Evolutionary conservation across 2,113 vertebrate species (phyloP), one percentile per base, ranked within the genome.

Genomic region (Holacanthus passer): DNA sequence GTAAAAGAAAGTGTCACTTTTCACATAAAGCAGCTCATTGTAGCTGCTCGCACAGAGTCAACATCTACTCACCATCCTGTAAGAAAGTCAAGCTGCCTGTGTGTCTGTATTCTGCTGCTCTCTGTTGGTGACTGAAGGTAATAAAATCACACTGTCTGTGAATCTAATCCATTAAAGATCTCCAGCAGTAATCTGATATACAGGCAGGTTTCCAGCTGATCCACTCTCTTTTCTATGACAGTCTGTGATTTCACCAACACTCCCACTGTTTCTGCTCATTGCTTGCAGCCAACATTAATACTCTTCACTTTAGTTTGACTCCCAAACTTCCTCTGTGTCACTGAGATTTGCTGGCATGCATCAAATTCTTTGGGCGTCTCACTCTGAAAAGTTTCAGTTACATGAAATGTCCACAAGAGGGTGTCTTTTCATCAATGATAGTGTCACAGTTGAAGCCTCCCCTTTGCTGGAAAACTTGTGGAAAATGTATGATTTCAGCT

Each of bases 91-190:
- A 43, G 24, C 24, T 43, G 41, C 50, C 37, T 73, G 27, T 35
- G 53, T 12, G 60, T 80, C 64, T 53, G 88, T 67, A 24, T 73
- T 88, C 41, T 91, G 81, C 84, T 87, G 89, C 91, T 74, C 85
- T 78, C 91, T 93, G 76, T 77, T 86, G 90, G 90, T 71, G 67
- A n/a, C 37, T 60, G 35, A 32, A 83, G 78, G 84, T 72, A 87
- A 77, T 8, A 27, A 52, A 64, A 73, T 29, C 29, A 27, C 0
- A 4, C 45, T 22, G 20, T 71, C 20, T 27, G 17, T 63, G 50
- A 72, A 76, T 59, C n/a, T 39, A 50, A 77, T 43, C 43, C n/a
- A 55, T 65, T n/a, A 24, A 27, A 63, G 32, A 45, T 45, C 22
- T 50, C 60, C 43, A 16, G 8, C 63, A 52, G 39, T 31, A 37